Evolutionary conservation across 2,797 vertebrate genomes (phyloP), one percentile per base, ranked within the genome.

Genomic region (Rhinogobio ventralis): DNA sequence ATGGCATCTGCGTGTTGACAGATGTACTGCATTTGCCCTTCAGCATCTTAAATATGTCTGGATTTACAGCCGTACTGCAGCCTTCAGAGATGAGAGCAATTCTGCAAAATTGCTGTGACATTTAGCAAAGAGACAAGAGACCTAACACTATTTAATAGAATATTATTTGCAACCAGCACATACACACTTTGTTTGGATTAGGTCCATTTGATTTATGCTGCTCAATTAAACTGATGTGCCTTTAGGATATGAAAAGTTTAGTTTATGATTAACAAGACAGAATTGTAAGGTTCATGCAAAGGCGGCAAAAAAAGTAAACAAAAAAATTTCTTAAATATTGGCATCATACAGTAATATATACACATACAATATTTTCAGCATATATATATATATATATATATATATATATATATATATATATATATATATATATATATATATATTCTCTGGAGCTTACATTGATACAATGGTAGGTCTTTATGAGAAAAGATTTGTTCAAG

Each of bases 41-140:
- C 67, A 62, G 51, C 28, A 19, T 84, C 42, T 84, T 79, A 71
- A 72, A 84, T 79, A 67, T 64, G 83, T 79, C 75, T 51, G 83
- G 46, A 79, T 79, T 72, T 71, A 53, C 10, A 72, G 75, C 14
- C 23, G 30, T 60, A 62, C 28, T 15, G 67, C 39, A 78, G 66
- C 67, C 75, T 79, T 76, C 75, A 84, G 75, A 71, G 67, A 79
- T 11, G 66, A 69, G 66, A 79, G 53, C 75, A 84, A 51, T 28
- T 60, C 67, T 79, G 53, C 25, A 36, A 79, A 79, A 84, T 79
- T 79, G 75, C 76, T 79, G 42, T 79, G 83, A 62, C 83, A 71
- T 84, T 84, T 79, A 72, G 57, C 14, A 3, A 28, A 68, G 20
- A 62, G 53, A 62, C 36, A 13, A 80, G 62, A 60, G 30, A 68